Conservation (phyloP, 92 coral and sea anemone species). For the Umimayanthus kanabou region DNA sequence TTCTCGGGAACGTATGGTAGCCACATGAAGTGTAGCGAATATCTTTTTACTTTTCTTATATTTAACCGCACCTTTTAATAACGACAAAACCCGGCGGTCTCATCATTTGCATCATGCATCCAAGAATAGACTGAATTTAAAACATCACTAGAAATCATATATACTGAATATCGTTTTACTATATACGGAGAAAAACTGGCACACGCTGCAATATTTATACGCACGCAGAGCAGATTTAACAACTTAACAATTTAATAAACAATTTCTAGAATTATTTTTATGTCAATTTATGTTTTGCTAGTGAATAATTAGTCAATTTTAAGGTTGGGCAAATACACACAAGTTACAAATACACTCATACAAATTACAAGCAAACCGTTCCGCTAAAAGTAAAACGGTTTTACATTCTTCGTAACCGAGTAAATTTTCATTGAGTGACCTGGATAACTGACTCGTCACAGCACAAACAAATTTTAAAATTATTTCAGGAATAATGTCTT, state of each 20-base stretch:
- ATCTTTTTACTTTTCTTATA: too few species aligned
- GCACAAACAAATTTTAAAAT: too few species aligned
- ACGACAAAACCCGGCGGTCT: too few species aligned
- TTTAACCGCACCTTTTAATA: background rate
- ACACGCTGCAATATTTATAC: background rate
- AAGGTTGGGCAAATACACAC: background rate
- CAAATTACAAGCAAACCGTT: too few species aligned
- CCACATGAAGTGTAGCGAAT: too few species aligned
- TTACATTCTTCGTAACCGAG: too few species aligned
- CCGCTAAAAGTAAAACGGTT: too few species aligned
- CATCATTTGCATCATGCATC: background rate
- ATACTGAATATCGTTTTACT: background rate
- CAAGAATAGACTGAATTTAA: background rate
- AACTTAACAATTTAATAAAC: background rate
- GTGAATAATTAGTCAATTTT: background rate
- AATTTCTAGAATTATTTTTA: background rate
- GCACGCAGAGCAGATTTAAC: background rate
- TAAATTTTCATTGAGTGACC: too few species aligned
- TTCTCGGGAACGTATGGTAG: background rate
- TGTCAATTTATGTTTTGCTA: background rate
- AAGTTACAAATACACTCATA: too few species aligned
- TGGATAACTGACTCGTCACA: too few species aligned
- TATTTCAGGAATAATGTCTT: too few species aligned
- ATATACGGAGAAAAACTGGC: background rate
- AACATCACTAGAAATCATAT: background rate